Percentiles rank a stretch among this genome's conserved stretches.
Conservation (phyloP, 2,113 vertebrate genomes). For the Pampusana beccarii region DNA sequence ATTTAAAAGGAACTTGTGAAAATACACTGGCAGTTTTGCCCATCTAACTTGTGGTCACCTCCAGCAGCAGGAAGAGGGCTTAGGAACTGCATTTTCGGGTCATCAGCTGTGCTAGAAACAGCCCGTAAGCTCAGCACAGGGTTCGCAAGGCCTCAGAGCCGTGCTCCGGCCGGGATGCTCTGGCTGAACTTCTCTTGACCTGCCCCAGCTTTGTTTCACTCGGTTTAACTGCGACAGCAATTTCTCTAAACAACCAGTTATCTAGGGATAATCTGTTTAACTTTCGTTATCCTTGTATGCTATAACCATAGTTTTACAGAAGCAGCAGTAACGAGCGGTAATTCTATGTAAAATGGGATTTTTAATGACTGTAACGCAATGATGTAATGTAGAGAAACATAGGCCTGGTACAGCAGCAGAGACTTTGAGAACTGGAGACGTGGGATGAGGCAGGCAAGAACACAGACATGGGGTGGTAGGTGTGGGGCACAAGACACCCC, state of each 20-base stretch:
- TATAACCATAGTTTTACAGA: background rate
- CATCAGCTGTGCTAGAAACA: background rate
- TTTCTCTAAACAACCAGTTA: background rate
- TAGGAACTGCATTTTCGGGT: rapidly evolving
- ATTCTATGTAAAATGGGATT: background rate
- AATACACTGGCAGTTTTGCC: background rate
- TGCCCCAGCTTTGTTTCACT: background rate
- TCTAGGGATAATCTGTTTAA: background rate
- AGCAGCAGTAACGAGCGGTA: background rate
- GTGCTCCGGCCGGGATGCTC: background rate
- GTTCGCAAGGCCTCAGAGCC: background rate
- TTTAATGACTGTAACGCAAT: background rate
- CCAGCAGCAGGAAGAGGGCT: background rate
- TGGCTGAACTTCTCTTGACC: background rate
- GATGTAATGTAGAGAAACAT: background rate
- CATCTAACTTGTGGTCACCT: rapidly evolving
- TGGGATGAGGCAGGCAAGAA: background rate
- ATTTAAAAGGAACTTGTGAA: background rate
- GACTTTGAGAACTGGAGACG: background rate
- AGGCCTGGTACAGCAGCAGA: background rate
- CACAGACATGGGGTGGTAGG: background rate
- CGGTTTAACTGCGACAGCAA: background rate
- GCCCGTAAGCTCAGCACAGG: background rate
- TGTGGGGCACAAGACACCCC: background rate
- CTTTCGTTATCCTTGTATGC: background rate